Evolutionary conservation across 30 jellyfish, hydroid and myxozoan species (phyloP).

Genomic region (Aurelia aurita): DNA sequence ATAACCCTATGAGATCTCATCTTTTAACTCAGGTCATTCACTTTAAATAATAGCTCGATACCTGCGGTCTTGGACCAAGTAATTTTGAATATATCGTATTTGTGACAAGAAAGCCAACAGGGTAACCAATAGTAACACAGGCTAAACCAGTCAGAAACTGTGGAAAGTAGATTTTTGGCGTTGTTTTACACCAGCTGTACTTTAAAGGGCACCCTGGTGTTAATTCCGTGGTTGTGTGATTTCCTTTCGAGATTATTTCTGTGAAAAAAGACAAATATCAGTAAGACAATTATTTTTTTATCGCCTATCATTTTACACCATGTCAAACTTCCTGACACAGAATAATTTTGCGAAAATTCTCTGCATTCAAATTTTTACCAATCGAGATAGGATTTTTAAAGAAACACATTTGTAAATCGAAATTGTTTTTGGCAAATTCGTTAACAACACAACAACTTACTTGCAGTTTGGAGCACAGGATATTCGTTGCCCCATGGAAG

Average conservation of each 20-base stretch:
- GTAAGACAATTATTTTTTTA: background rate
- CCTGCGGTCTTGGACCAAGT: conserved; percentile 78
- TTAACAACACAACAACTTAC: conserved; percentile 6
- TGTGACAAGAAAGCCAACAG: conserved; percentile 53
- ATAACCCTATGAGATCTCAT: too few species aligned
- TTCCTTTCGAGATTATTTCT: conserved; percentile 16
- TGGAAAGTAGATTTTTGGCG: conserved; percentile 70
- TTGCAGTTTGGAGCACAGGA: conserved; percentile 50
- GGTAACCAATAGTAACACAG: conserved; percentile 66
- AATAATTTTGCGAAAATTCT: too few species aligned
- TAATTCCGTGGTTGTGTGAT: background rate
- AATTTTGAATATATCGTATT: conserved; percentile 65
- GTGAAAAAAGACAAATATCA: background rate
- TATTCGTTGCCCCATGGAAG: conserved; percentile 93
- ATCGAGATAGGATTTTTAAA: too few species aligned
- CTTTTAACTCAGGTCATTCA: too few species aligned
- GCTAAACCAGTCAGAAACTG: conserved; percentile 69
- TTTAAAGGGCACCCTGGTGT: conserved; percentile 69
- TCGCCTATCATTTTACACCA: too few species aligned
- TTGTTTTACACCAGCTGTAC: conserved; percentile 80
- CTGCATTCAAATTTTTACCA: too few species aligned
- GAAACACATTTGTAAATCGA: too few species aligned
- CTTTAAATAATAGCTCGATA: background rate
- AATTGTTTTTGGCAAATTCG: too few species aligned
- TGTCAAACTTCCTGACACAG: too few species aligned